Percentiles rank a stretch among this genome's conserved stretches.
phyloP scores from a whole-genome alignment of 2,113 vertebrate genomes.

The Pangasianodon gigas region DNA sequence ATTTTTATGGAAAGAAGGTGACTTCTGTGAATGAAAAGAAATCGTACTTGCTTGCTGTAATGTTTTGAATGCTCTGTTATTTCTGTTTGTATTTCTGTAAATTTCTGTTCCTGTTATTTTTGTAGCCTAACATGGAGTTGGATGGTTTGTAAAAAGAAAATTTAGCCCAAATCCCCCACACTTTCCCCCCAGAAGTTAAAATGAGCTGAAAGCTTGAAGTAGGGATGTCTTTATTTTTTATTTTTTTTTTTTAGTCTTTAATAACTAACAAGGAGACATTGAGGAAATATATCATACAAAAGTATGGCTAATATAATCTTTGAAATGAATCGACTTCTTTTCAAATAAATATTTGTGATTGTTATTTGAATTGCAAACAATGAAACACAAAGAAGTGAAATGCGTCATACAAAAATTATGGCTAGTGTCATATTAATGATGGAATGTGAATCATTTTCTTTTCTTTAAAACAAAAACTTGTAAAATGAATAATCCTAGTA shows the following conservation, averaged over 20 bases:
- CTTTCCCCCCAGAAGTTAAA: constrained; percentile 34
- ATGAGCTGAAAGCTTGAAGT: constrained; percentile 53
- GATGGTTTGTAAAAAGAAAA: not conserved
- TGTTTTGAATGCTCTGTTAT: not conserved
- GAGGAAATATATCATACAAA: constrained; percentile 62
- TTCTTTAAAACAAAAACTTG: constrained; percentile 64
- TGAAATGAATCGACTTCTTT: constrained; percentile 71
- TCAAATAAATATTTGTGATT: constrained; percentile 77
- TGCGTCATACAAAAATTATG: constrained; percentile 79
- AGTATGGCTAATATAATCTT: constrained; percentile 62
- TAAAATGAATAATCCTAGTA: constrained; percentile 65
- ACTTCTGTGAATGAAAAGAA: not conserved
- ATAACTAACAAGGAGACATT: constrained; percentile 62
- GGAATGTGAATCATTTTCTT: constrained; percentile 70
- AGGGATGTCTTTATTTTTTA: constrained; percentile 56
- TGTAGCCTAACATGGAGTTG: not conserved
- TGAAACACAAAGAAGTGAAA: constrained; percentile 79
- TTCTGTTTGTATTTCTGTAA: no score
- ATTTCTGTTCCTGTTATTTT: not conserved
- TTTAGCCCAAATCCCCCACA: not conserved
- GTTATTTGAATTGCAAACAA: constrained; percentile 78
- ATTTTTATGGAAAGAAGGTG: not conserved
- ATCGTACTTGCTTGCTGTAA: not conserved
- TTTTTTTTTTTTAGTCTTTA: constrained; percentile 52
- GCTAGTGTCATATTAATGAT: constrained; percentile 77